Base-by-base conservation (phyloP, 2,113 vertebrate genomes). In the Cochlearius cochlearius region DNA sequence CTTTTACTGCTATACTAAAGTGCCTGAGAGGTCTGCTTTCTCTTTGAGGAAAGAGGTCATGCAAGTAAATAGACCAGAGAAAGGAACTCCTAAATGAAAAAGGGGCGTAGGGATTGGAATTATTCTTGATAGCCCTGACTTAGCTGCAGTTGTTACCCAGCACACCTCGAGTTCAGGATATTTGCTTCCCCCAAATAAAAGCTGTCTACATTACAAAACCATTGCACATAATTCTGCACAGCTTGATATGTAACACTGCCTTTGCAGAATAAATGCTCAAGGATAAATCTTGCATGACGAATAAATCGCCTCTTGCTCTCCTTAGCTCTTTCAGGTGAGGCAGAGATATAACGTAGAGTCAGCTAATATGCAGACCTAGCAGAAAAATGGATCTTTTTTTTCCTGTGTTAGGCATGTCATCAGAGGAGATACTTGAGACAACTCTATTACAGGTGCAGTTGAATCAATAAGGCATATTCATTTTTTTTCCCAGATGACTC, bases 391-490 rank as follows among this genome's bases (percentile, higher is more conserved):
- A 69, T 77, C 90, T 89, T 50, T 96, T 94, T 43, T 95, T 90
- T 86, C 77, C 90, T 87, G 29, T 0, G 6, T 94, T 81, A 76
- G 92, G 59, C 59, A 90, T 83, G 86, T 90, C 76, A 91, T 69
- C 69, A 53, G 63, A 93, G 90, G 74, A 94, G 88, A 69, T 74
- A 36, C 39, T 78, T 52, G 38, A 94, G 87, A 79, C 38, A 59
- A 88, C 68, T 77, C 85, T 92, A 93, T 96, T 97, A 92, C 36
- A 87, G 86, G 76, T 95, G 71, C 23, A 13, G 78, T 15, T 90
- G 83, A 97, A 95, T 98, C 97, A 97, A 96, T 97, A 96, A 93
- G 34, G 60, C 67, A 75, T 62, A 81, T 88, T 89, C 34, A 26
- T 91, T 89, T 45, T 60, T 95, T 52, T 91, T 72, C 39, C 58